Conservation (phyloP, 1,140 invertebrate genomes). For the Ceratina japonica region DNA sequence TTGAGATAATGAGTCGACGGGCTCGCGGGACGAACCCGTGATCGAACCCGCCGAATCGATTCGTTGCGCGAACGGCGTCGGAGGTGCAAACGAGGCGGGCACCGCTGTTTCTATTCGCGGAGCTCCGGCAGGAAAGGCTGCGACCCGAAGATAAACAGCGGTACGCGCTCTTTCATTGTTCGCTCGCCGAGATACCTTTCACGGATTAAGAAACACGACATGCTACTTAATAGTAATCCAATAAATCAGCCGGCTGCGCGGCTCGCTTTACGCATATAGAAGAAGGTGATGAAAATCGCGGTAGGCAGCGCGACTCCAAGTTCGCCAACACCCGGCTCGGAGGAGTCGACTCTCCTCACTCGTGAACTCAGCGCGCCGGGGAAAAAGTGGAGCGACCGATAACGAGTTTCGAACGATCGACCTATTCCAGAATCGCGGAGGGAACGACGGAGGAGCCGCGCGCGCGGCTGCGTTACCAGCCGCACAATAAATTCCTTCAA, state of each 20-base stretch:
- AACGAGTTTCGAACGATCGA: not conserved
- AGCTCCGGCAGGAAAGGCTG: not conserved
- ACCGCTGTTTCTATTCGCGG: slow-evolving; percentile 23
- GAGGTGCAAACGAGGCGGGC: slow-evolving; percentile 34
- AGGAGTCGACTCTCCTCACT: no score
- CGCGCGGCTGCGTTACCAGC: slow-evolving; percentile 48
- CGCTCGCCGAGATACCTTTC: slow-evolving; percentile 22
- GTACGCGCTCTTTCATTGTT: slow-evolving; percentile 23
- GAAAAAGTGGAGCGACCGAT: no score
- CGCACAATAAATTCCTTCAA: slow-evolving; percentile 63
- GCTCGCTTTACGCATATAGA: no score
- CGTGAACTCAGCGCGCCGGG: no score
- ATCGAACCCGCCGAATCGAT: not conserved
- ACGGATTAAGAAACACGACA: slow-evolving; percentile 14
- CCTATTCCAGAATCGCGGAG: slow-evolving; percentile 27
- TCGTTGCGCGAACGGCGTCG: not conserved
- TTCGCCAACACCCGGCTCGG: no score
- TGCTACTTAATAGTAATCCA: not conserved
- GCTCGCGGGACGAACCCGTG: not conserved
- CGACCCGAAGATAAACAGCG: slow-evolving; percentile 21
- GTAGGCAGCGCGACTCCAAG: no score
- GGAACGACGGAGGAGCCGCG: slow-evolving; percentile 5
- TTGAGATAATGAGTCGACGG: not conserved
- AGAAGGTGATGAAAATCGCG: not conserved
- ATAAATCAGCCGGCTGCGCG: not conserved